Percentiles rank a stretch among this genome's conserved stretches.
phyloP scores from a whole-genome alignment of 2,888 invertebrate species.

The Biston stratarius region DNA sequence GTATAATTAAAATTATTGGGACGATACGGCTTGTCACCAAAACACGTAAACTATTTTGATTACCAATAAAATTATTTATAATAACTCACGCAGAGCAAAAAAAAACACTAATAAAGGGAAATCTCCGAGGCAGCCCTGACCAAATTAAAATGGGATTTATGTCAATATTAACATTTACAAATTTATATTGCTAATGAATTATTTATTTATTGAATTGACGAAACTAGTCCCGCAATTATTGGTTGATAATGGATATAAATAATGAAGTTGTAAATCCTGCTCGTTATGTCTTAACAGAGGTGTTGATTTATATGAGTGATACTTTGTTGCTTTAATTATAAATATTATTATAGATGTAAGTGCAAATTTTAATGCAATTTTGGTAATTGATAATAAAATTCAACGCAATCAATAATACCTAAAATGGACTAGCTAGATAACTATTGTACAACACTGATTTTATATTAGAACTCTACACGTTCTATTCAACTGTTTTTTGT shows the following conservation, averaged over 20 bases:
- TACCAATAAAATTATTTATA: no score
- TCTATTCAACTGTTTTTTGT: no score
- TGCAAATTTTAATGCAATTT: neutral
- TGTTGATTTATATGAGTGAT: slow-evolving; percentile 6
- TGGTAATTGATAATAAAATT: slow-evolving; percentile 9
- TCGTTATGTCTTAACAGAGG: slow-evolving; percentile 27
- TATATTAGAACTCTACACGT: no score
- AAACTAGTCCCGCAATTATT: slow-evolving; percentile 30
- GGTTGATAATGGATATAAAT: slow-evolving; percentile 18
- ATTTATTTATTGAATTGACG: slow-evolving; percentile 40
- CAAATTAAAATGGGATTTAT: slow-evolving; percentile 27
- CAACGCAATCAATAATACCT: no score
- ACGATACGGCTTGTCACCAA: no score
- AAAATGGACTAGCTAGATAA: no score
- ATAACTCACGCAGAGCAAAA: neutral
- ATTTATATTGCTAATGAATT: slow-evolving; percentile 45
- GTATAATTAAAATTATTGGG: no score
- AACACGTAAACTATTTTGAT: no score
- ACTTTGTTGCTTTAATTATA: neutral
- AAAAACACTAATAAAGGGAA: neutral
- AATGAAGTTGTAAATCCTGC: slow-evolving; percentile 45
- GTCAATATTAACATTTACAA: slow-evolving; percentile 35
- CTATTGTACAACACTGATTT: no score
- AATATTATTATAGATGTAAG: neutral
- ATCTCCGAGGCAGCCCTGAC: slow-evolving; percentile 11